These are phyloP conservation scores for Drosophila rhopaloa DNA, from an alignment of 1,140 invertebrate genomes.

Conservation along the genomic window DNA sequence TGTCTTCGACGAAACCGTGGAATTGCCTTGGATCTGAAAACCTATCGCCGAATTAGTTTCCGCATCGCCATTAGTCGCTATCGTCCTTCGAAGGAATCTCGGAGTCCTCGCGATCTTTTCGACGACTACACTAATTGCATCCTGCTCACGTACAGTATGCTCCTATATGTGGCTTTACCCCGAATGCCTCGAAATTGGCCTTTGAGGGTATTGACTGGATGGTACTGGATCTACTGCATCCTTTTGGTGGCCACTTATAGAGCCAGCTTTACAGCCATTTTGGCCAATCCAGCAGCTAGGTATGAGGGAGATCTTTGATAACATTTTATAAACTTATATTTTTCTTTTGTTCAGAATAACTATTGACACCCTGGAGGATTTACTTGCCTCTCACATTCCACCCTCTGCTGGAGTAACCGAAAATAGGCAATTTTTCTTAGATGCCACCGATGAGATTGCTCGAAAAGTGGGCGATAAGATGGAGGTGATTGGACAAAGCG, in stretches of 20 bases:
- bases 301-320: conserved; percentile 36
- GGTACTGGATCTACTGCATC: conserved; percentile 94
- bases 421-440: conserved; percentile 88
- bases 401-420: conserved; percentile 90
- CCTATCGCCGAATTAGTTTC: conserved; percentile 50
- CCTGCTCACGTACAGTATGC: conserved; percentile 92
- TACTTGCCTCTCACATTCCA: conserved; percentile 87
- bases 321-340: neutral
- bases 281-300: conserved; percentile 90
- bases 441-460: conserved; percentile 88
- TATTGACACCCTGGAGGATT: conserved; percentile 90
- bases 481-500: conserved; percentile 86
- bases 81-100: conserved; percentile 1
- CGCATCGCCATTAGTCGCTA: conserved; percentile 52
- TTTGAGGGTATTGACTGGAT: conserved; percentile 90
- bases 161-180: conserved; percentile 90
- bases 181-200: conserved; percentile 91
- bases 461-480: conserved; percentile 89
- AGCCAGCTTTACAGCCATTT: conserved; percentile 92
- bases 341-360: conserved; percentile 86
- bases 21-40: neutral
- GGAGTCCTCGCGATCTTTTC: conserved; percentile 86
- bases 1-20: conserved; percentile 20
- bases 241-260: conserved; percentile 91
- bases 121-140: conserved; percentile 89